These are phyloP conservation scores for Pristiophorus japonicus DNA, from an alignment of 2,113 vertebrate species.

Conservation along the genomic window DNA sequence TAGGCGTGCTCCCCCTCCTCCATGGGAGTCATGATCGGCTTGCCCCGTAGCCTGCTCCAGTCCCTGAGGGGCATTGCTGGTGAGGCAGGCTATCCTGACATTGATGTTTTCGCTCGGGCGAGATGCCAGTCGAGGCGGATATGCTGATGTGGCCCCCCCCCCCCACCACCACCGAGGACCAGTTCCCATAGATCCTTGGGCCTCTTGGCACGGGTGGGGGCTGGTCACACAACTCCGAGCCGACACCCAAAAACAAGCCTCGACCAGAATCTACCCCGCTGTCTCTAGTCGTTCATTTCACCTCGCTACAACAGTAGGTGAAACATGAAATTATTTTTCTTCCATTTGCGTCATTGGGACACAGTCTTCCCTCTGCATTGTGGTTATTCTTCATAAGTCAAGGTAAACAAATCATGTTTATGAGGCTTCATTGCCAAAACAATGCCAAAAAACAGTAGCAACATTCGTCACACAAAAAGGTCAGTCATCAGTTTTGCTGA, in stretches of 20 bases:
- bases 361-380: neutral
- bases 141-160: neutral
- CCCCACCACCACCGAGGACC: no score
- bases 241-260: neutral
- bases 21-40: neutral
- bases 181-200: neutral
- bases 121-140: neutral
- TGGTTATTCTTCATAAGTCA: neutral
- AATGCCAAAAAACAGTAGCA: neutral
- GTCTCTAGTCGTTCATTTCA: neutral
- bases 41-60: neutral
- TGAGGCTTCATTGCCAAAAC: neutral
- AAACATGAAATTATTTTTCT: neutral
- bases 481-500: slow-evolving; percentile 21
- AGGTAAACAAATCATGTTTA: neutral
- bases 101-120: neutral
- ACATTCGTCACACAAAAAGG: neutral
- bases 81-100: neutral
- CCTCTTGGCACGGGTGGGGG: neutral
- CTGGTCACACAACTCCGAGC: neutral
- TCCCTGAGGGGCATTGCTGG: neutral
- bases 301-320: neutral
- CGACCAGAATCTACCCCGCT: neutral
- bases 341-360: neutral
- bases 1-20: neutral